Percentiles rank a stretch among this genome's conserved stretches.
Evolutionary conservation across 2,888 invertebrate species (phyloP).

Genomic region (Nomada fucata): DNA sequence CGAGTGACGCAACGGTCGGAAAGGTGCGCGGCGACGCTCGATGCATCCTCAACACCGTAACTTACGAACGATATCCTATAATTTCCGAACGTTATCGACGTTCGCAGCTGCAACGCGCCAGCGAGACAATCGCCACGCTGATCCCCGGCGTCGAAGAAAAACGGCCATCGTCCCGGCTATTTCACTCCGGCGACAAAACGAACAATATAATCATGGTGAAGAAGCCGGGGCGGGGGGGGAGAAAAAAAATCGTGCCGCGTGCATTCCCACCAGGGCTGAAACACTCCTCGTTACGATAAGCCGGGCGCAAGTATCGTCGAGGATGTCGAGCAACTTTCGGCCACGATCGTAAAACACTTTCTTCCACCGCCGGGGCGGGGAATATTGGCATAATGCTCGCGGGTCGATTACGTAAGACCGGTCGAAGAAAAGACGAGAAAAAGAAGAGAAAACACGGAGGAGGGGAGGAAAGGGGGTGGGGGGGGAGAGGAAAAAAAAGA

Average conservation of each 20-base stretch:
- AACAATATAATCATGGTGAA: slow-evolving; percentile 17
- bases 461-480: too few species aligned
- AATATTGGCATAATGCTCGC: slow-evolving; percentile 64
- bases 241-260: not conserved
- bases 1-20: not conserved
- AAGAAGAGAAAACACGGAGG: too few species aligned
- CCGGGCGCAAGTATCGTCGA: not conserved
- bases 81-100: not conserved
- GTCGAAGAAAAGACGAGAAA: not conserved
- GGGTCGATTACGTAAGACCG: slow-evolving; percentile 60
- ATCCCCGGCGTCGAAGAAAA: not conserved
- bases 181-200: slow-evolving; percentile 9
- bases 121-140: not conserved
- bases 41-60: not conserved
- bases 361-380: slow-evolving; percentile 30
- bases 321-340: slow-evolving; percentile 23
- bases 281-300: not conserved
- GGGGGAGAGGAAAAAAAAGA: not conserved
- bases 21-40: not conserved
- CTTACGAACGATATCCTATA: slow-evolving; percentile 1
- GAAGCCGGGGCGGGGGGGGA: not conserved
- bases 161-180: not conserved
- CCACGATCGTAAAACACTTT: slow-evolving; percentile 43
- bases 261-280: not conserved
- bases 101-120: not conserved